These are phyloP conservation scores for Steinernema hermaphroditum DNA, from an alignment of 2,888 invertebrate species.

Conservation along the genomic window DNA sequence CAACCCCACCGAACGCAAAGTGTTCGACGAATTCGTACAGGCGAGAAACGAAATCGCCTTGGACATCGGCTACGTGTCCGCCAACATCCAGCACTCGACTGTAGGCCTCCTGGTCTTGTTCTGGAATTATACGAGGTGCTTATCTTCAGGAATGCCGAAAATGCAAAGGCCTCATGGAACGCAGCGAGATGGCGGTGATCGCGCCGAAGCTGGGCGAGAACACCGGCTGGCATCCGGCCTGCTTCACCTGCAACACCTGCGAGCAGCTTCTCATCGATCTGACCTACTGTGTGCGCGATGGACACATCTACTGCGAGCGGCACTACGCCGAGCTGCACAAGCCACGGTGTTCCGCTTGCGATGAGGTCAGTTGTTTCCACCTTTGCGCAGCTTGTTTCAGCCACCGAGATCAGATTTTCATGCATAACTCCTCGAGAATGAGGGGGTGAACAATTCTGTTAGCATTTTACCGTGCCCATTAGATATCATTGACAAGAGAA, in stretches of 20 bases:
- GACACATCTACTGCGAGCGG: constrained; percentile 84
- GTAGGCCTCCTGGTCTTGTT: constrained; percentile 56
- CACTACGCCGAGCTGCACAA: constrained; percentile 95
- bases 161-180: constrained; percentile 79
- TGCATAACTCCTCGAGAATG: not conserved
- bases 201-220: constrained; percentile 76
- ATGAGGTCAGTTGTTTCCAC: constrained; percentile 86
- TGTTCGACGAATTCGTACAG: constrained; percentile 79
- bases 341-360: constrained; percentile 92
- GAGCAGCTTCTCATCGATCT: constrained; percentile 83
- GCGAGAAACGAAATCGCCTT: constrained; percentile 91
- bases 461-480: too few species aligned
- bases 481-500: too few species aligned
- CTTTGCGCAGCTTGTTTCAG: not conserved
- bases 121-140: not conserved
- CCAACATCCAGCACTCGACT: constrained; percentile 66
- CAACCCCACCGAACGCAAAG: constrained; percentile 68
- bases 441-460: too few species aligned
- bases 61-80: constrained; percentile 79
- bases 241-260: constrained; percentile 71
- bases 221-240: constrained; percentile 71
- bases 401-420: not conserved
- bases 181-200: constrained; percentile 81
- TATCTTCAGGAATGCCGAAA: constrained; percentile 78
- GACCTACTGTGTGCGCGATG: constrained; percentile 89